A percentile compares a stretch with the other conserved stretches of the same genome.
These are phyloP conservation scores for Oscheius sp. DNA, from an alignment of 2,888 invertebrate species.

Conservation along the genomic window DNA sequence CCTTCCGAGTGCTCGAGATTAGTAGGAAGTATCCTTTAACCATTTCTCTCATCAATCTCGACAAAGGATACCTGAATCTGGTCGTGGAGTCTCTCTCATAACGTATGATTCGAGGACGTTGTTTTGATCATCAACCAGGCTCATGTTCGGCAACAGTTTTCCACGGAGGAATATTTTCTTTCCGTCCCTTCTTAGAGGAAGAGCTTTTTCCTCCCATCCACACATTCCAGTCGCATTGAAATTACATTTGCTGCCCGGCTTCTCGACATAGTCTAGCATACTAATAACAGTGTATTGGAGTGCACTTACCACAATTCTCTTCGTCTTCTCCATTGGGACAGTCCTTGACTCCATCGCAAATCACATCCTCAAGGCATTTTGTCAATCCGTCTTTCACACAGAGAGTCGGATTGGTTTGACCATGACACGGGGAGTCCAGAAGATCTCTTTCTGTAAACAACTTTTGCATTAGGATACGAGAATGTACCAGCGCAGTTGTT, in stretches of 20 bases:
- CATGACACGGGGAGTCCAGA: neutral
- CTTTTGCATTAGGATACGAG: neutral
- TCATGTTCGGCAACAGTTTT: neutral
- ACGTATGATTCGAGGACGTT: neutral
- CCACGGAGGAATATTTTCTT: constrained; percentile 10
- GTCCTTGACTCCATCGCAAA: constrained; percentile 27
- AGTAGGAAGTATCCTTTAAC: constrained; percentile 1
- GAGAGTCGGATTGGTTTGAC: constrained; percentile 18
- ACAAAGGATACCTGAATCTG: constrained; percentile 1
- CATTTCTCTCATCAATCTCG: neutral
- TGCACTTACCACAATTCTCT: constrained; percentile 20
- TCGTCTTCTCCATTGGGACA: constrained; percentile 31
- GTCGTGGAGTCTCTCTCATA: constrained; percentile 13
- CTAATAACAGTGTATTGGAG: neutral
- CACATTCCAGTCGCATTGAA: constrained; percentile 3
- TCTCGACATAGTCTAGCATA: constrained; percentile 15
- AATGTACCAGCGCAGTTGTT: constrained; percentile 14
- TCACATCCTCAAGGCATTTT: constrained; percentile 17
- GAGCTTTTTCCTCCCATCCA: constrained; percentile 26
- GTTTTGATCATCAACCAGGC: neutral
- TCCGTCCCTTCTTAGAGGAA: constrained; percentile 3
- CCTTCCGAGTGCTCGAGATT: neutral
- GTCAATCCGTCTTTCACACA: constrained; percentile 4
- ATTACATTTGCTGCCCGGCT: constrained; percentile 16
- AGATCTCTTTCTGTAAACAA: neutral